Evolutionary conservation across 2,797 vertebrate species (phyloP), one percentile per base, ranked within the genome.

Genomic region (Anniella stebbinsi): DNA sequence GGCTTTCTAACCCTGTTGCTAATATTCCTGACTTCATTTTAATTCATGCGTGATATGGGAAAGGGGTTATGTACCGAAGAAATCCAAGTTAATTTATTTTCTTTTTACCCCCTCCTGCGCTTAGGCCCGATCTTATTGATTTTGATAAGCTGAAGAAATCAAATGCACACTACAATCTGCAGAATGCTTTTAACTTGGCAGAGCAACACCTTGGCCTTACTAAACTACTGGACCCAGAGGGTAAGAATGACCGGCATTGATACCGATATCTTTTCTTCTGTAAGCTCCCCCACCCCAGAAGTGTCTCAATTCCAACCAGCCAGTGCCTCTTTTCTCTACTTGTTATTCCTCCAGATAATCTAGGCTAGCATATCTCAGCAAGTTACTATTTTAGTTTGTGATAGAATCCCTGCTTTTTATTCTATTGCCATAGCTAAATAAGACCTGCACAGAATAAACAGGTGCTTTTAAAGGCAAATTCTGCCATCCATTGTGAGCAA

Each of bases 81-180:
- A 92, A 86, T 9, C 88, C 87, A 93, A 91, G 90, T 81, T 81
- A 92, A 93, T 41, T 85, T 72, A 8, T 21, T 18, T 73, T 60
- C 25, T 54, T 63, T 21, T 75, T 60, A 63, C 57, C n/a, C 23
- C 17, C 78, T 45, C 48, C 87, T 92, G 88, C 95, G 25, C 88
- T 82, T 87, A 99, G 99, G 95, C 98, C 99, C 60, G 99, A 99
- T 95, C 97, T 99, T 96, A 99, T 99, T 89, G 99, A 99, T 96
- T 99, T 99, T 93, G 98, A 99, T 96, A 99, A 98, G 94, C 97
- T 99, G 95, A 99, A 99, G 98, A 99, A 99, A 94, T 99, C 99
- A 92, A 99, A 99, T 57, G 99, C 98, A 93, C 99, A 99, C 97
- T 97, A 99, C 98, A 99, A 99, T 97, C 98, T 99, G 88, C 99